A percentile compares a stretch with the other conserved stretches of the same genome.
These are phyloP conservation scores for Sphaeridia pumilis DNA, from an alignment of 2,888 invertebrate species.

Conservation along the genomic window DNA sequence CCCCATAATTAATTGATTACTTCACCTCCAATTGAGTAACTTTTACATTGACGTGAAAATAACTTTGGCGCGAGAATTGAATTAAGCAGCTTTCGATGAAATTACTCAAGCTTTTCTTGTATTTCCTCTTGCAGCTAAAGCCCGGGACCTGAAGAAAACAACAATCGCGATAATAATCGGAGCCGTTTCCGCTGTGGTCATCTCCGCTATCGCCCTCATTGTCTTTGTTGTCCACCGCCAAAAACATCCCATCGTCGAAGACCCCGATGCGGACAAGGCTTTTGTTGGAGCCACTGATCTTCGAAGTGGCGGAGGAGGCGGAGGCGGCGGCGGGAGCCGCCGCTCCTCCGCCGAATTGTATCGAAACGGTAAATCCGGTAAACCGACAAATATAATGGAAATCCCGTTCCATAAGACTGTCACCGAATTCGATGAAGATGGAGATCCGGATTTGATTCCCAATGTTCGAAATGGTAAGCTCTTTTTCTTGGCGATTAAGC, in stretches of 20 bases:
- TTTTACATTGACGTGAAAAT: too few species aligned
- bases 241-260: conserved; percentile 30
- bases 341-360: conserved; percentile 34
- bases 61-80: too few species aligned
- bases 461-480: conserved; percentile 32
- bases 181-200: conserved; percentile 28
- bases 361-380: conserved; percentile 19
- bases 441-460: conserved; percentile 36
- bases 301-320: too few species aligned
- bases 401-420: conserved; percentile 27
- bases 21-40: too few species aligned
- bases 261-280: conserved; percentile 31
- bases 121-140: conserved; percentile 34
- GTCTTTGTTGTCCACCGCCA: conserved; percentile 34
- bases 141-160: conserved; percentile 35
- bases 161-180: conserved; percentile 36
- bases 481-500: neutral
- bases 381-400: conserved; percentile 19
- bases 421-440: conserved; percentile 33
- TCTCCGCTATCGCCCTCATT: conserved; percentile 32
- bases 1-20: neutral
- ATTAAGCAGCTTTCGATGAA: too few species aligned
- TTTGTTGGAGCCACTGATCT: conserved; percentile 35
- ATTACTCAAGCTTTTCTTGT: too few species aligned
- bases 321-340: too few species aligned